Evolutionary conservation across 2,797 vertebrate genomes (phyloP), one percentile per base, ranked within the genome.

Genomic region (Brotogeris chrysoptera): DNA sequence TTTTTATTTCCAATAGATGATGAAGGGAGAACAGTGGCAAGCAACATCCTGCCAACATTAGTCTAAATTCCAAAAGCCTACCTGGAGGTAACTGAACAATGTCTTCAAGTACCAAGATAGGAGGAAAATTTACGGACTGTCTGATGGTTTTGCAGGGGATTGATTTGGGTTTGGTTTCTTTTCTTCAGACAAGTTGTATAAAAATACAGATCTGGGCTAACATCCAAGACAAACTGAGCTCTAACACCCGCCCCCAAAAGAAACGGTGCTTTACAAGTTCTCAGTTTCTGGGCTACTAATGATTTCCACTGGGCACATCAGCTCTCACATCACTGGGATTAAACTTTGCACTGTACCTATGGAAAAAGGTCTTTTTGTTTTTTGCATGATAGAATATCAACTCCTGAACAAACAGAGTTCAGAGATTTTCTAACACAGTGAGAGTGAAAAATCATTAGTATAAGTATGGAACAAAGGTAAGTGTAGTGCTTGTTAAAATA

Each of bases 111-210:
- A 13, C 17, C 65, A 77, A 77, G 18, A 28, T 8, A 63, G 44
- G 24, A 64, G 50, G 25, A 63, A 80, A 65, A 44, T 27, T 23
- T 39, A 69, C 57, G 8, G 43, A 43, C n/a, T 49, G 7, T 20
- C 38, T 21, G 8, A n/a, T 53, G 32, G 0, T 43, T 68, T 74
- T 50, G 21, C 1, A 2, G 27, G 8, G 23, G 10, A 3, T 16
- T 68, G 14, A 12, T 49, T 43, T 38, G 16, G 0, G 5, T 21
- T 10, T 10, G 6, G 4, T 43, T 32, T 25, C 16, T n/a, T 24
- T 50, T 3, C 14, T 68, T 77, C 41, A 46, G 59, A 21, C 7
- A 53, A 43, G 3, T 46, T 91, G 46, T 41, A 43, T 36, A 16
- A 77, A 76, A 77, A 71, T 19, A 41, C 1, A 41, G 14, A 14